A percentile compares a stretch with the other conserved stretches of the same genome.
phyloP scores from a whole-genome alignment of 2,797 vertebrate genomes.

The Falco novaeseelandiae region DNA sequence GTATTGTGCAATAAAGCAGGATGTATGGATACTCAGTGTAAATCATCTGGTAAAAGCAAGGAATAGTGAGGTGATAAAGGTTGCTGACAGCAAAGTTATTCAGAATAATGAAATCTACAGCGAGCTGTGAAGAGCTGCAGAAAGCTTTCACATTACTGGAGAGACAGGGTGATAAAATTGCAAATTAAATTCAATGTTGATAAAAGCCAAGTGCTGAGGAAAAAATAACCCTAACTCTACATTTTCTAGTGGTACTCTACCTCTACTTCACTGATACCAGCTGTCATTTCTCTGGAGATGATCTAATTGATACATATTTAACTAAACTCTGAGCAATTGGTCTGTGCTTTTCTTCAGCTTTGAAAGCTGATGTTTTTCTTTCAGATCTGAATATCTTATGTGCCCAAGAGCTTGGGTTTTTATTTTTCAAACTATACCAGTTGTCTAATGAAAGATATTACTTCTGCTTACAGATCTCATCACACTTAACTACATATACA shows the following conservation, averaged over 20 bases:
- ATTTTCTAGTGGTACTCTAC: constrained; percentile 54
- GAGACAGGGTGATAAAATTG: constrained; percentile 71
- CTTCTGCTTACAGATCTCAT: constrained; percentile 15
- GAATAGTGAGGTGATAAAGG: constrained; percentile 48
- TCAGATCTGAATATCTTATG: background rate
- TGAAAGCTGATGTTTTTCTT: background rate
- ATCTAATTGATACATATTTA: constrained; percentile 55
- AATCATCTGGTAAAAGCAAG: constrained; percentile 10
- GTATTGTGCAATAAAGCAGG: background rate
- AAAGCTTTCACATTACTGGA: constrained; percentile 65
- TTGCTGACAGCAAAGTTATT: constrained; percentile 50
- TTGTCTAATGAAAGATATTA: background rate
- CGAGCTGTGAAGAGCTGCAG: constrained; percentile 54
- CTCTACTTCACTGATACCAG: constrained; percentile 44
- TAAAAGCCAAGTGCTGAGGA: constrained; percentile 54
- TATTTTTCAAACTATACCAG: background rate
- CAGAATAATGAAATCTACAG: constrained; percentile 56
- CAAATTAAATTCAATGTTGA: constrained; percentile 70
- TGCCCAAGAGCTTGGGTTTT: background rate
- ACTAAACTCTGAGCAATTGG: constrained; percentile 13
- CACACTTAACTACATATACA: background rate
- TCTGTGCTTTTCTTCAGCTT: background rate
- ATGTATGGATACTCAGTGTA: background rate
- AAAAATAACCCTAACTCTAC: constrained; percentile 62
- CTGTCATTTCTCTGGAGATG: constrained; percentile 35